Conservation (phyloP, 2,797 vertebrate species). For the Steatocranus sp. region DNA sequence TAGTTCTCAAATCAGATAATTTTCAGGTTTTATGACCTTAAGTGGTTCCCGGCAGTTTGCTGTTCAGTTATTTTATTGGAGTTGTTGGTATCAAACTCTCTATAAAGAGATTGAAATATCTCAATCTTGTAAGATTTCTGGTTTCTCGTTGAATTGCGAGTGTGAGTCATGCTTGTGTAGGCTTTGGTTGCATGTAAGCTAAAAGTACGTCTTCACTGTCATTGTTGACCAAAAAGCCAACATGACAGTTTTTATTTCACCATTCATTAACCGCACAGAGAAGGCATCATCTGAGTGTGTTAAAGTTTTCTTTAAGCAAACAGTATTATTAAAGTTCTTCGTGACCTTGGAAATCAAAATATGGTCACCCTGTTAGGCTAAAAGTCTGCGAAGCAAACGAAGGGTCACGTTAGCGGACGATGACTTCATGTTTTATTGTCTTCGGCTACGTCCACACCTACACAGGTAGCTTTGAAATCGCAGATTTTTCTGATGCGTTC, state of each 20-base stretch:
- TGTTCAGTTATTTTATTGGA: neutral
- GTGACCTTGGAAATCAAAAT: neutral
- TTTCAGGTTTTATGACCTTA: neutral
- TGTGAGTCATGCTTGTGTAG: fast-evolving
- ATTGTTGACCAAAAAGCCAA: neutral
- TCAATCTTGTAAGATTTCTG: neutral
- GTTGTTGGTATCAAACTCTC: neutral
- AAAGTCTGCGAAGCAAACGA: neutral
- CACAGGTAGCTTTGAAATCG: fast-evolving
- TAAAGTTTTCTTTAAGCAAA: neutral
- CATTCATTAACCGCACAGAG: neutral
- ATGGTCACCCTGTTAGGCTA: neutral
- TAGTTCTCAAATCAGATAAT: neutral
- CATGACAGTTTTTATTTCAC: neutral
- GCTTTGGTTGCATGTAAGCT: neutral
- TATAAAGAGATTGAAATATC: fast-evolving
- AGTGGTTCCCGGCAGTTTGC: fast-evolving
- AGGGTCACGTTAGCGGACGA: neutral
- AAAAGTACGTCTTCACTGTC: neutral
- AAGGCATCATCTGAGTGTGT: fast-evolving
- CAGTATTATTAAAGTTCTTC: neutral
- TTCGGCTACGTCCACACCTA: fast-evolving
- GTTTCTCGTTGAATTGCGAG: neutral
- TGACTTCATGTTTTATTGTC: neutral
- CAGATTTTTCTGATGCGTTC: neutral